Base-by-base conservation (phyloP, 2,888 invertebrate species). In the Malthinus flaveolus region DNA sequence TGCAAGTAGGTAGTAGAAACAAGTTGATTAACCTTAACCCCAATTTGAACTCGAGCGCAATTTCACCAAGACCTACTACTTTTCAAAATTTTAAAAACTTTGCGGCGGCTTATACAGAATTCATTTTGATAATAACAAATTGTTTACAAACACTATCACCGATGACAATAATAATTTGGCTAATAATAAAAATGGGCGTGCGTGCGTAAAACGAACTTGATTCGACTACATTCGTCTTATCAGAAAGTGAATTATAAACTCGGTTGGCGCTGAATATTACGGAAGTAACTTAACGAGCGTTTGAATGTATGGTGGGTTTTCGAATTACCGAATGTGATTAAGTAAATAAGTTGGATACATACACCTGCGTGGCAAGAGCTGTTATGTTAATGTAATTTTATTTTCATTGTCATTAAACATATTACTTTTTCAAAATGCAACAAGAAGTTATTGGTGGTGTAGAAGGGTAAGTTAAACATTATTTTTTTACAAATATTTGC, bases 381-480 rank as follows among this genome's bases (percentile, higher is more conserved):
- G 46, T 44, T 15, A 36, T 50, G 49, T 48, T 39, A 44, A 3
- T 23, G 23, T 23, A 23, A 23, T 23, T 23, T 23, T 51, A 39
- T 44, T 53, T 35, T 42, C 47, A 52, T 37, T 44, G 15, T 33
- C 34, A 12, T 33, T 33, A 7, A 12, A 59, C 33, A 8, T 33
- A 62, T 36, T 32, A 32, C 8, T 10, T 11, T n/a, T n/a, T n/a
- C n/a, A 51, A 31, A 33, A 59, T 73, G 45, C 71, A 74, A 5
- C 64, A 73, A 15, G 23, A 37, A 12, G 67, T 72, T 45, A 71
- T 78, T 31, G 77, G 74, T 7, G 78, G 78, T 3, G 62, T 78
- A 31, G 78, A 78, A 61, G 78, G 78, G 78, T 78, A 54, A 71
- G 72, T 12, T 63, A 32, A 39, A 51, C 5, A 11, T 3, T 3